These are phyloP conservation scores for Callipepla californica DNA, from an alignment of 2,113 vertebrate species.

Conservation along the genomic window DNA sequence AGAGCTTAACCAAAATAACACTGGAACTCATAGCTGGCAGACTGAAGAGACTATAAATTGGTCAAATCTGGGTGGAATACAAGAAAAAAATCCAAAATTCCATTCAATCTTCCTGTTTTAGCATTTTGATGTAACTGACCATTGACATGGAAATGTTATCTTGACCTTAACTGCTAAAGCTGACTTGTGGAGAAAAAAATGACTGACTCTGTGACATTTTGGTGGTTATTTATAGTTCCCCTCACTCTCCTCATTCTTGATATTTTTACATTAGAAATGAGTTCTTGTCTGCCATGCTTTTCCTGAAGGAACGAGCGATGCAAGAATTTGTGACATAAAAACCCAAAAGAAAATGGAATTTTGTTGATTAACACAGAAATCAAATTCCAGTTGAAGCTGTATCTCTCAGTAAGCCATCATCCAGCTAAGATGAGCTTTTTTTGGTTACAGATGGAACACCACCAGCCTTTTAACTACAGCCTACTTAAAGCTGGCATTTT, in stretches of 20 bases:
- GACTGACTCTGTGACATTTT: conserved; percentile 59
- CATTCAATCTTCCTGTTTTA: conserved; percentile 57
- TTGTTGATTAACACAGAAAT: neutral
- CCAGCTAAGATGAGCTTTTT: neutral
- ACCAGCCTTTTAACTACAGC: neutral
- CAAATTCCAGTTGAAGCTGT: neutral
- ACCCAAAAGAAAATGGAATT: neutral
- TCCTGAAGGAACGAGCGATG: conserved; percentile 32
- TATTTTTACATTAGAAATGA: conserved; percentile 54
- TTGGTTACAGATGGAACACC: neutral
- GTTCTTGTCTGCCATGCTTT: neutral
- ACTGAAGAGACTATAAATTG: conserved; percentile 28
- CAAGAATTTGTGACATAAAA: conserved; percentile 23
- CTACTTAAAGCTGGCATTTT: neutral
- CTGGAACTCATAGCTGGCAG: conserved; percentile 23
- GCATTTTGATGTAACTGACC: conserved; percentile 68
- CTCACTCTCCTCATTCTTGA: conserved; percentile 28
- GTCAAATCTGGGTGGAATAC: conserved; percentile 39
- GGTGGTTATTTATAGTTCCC: conserved; percentile 53
- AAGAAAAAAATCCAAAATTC: conserved; percentile 41
- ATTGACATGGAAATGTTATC: conserved; percentile 73
- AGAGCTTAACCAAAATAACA: conserved; percentile 66
- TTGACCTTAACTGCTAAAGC: conserved; percentile 67
- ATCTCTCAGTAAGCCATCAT: neutral
- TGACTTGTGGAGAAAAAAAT: conserved; percentile 61